Conservation (phyloP, 2,113 vertebrate genomes). For the Ranitomeya variabilis region DNA sequence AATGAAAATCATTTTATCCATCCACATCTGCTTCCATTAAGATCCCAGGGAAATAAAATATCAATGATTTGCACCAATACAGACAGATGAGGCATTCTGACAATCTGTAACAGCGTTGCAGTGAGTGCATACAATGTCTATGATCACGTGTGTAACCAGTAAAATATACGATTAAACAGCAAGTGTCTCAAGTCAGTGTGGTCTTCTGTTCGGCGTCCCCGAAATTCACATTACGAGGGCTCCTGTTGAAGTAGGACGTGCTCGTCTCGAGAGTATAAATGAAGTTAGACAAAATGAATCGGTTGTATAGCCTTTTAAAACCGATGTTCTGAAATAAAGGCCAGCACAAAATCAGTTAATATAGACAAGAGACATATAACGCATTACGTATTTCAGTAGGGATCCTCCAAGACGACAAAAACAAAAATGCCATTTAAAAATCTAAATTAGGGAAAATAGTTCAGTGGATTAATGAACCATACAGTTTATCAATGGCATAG, state of each 20-base stretch:
- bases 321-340: background rate
- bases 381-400: background rate
- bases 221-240: background rate
- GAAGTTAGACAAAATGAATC: background rate
- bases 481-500: constrained; percentile 20
- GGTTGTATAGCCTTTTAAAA: background rate
- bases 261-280: background rate
- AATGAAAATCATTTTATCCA: background rate
- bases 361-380: background rate
- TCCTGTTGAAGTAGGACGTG: background rate
- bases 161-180: constrained; percentile 26
- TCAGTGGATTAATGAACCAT: background rate
- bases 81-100: background rate
- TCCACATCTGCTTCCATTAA: background rate
- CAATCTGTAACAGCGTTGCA: background rate
- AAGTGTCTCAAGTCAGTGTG: background rate
- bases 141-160: constrained; percentile 22
- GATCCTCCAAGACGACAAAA: background rate
- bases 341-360: background rate
- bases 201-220: background rate
- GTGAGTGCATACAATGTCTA: background rate
- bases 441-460: background rate
- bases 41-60: too few relatives aligned
- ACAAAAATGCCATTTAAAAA: background rate
- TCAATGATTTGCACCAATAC: background rate